phyloP scores from a whole-genome alignment of 2,888 invertebrate genomes.

The Argyresthia albistria region DNA sequence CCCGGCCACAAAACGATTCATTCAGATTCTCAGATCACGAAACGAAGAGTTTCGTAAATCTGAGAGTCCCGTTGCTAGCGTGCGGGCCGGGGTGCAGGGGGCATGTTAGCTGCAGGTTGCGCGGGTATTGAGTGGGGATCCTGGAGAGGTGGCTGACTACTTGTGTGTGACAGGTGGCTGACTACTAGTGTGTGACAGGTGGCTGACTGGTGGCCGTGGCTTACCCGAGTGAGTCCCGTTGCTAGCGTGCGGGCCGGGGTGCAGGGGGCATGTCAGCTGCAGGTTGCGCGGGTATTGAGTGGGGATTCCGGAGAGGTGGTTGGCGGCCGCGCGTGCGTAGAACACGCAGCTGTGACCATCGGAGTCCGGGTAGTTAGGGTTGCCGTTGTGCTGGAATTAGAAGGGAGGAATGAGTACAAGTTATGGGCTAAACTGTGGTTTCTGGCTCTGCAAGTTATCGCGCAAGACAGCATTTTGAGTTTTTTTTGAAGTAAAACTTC shows the following conservation, averaged over 20 bases:
- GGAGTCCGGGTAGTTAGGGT: conserved; percentile 88
- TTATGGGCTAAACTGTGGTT: too few relatives aligned
- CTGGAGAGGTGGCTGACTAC: conserved; percentile 57
- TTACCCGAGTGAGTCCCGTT: too few relatives aligned
- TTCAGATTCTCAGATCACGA: too few relatives aligned
- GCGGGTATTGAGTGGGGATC: conserved; percentile 51
- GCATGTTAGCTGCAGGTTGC: conserved; percentile 46
- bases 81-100: conserved; percentile 46
- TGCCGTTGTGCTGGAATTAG: conserved; percentile 88
- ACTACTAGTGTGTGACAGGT: too few relatives aligned
- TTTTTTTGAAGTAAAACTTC: too few relatives aligned
- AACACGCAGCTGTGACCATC: conserved; percentile 67
- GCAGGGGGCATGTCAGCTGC: conserved; percentile 53
- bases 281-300: conserved; percentile 43
- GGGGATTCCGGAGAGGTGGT: conserved; percentile 60
- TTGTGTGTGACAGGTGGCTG: too few relatives aligned
- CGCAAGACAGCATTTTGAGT: too few relatives aligned
- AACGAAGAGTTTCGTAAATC: too few relatives aligned
- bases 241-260: conserved; percentile 29
- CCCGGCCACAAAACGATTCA: too few relatives aligned
- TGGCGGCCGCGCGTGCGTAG: conserved; percentile 66
- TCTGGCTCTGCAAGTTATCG: too few relatives aligned
- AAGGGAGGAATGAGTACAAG: neutral
- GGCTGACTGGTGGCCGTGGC: too few relatives aligned
- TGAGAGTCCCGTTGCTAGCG: neutral